These are phyloP conservation scores for Bradypus variegatus DNA, from an alignment of 2,797 vertebrate species.

Conservation along the genomic window DNA sequence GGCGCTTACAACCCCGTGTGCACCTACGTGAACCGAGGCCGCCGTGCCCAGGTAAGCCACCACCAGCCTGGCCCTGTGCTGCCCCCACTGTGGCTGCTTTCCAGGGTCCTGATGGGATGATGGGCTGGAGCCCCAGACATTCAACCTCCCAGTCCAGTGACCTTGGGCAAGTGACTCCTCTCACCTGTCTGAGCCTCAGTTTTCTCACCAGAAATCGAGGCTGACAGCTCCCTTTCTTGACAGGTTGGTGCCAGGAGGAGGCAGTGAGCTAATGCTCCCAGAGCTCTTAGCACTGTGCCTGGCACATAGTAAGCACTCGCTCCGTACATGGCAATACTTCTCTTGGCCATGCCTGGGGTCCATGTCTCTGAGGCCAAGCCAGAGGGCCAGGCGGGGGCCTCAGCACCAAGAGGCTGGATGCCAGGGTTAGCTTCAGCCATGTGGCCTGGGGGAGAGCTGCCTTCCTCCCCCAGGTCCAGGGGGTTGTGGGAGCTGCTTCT, in stretches of 20 bases:
- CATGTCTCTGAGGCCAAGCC: neutral
- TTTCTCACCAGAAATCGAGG: neutral
- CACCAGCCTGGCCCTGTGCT: neutral
- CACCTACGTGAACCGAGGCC: slow-evolving; percentile 93
- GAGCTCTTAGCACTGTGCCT: neutral
- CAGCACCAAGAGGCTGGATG: neutral
- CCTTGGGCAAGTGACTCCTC: slow-evolving; percentile 45
- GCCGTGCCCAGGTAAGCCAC: slow-evolving; percentile 89
- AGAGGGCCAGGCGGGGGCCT: neutral
- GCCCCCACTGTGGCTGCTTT: neutral
- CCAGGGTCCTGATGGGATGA: slow-evolving; percentile 24
- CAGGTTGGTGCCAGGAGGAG: slow-evolving; percentile 40
- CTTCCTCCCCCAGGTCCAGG: neutral
- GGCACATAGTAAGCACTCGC: neutral
- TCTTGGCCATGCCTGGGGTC: neutral
- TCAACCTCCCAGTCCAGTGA: neutral
- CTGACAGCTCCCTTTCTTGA: slow-evolving; percentile 44
- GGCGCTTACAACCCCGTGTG: slow-evolving; percentile 99
- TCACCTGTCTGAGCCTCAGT: neutral
- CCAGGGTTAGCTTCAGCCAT: neutral
- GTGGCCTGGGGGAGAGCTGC: neutral
- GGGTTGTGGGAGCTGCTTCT: neutral
- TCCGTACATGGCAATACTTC: neutral
- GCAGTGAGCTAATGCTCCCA: neutral
- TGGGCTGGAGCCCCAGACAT: slow-evolving; percentile 3